A percentile compares a stretch with the other conserved stretches of the same genome.
These are phyloP conservation scores for Drosophila miranda DNA, from an alignment of 1,140 invertebrate genomes.

Conservation along the genomic window DNA sequence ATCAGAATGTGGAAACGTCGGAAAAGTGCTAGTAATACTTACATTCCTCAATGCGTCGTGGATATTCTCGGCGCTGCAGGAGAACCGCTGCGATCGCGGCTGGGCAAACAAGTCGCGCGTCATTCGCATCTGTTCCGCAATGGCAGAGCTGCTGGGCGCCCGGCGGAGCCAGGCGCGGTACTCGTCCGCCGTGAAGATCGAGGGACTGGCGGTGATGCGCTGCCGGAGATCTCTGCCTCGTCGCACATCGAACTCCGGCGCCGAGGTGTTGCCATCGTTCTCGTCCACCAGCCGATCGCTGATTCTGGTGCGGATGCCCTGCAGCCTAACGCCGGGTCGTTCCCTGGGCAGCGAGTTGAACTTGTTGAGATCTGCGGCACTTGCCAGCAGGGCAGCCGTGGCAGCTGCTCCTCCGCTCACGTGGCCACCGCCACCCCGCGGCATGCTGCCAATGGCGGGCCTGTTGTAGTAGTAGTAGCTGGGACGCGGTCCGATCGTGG, in stretches of 20 bases:
- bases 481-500: conserved; percentile 89
- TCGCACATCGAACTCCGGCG: conserved; percentile 89
- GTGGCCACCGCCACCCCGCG: conserved; percentile 83
- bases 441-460: conserved; percentile 83
- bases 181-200: conserved; percentile 94
- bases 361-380: conserved; percentile 83
- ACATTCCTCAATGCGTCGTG: conserved; percentile 91
- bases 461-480: conserved; percentile 89
- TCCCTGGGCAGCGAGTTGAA: conserved; percentile 90
- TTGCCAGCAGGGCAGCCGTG: conserved; percentile 75
- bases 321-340: conserved; percentile 84
- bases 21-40: conserved; percentile 63
- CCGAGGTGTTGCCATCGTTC: conserved; percentile 91
- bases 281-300: conserved; percentile 87
- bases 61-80: conserved; percentile 95
- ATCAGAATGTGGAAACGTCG: background rate
- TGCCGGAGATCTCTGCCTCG: conserved; percentile 83
- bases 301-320: conserved; percentile 73
- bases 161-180: conserved; percentile 94
- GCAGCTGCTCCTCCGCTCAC: conserved; percentile 55
- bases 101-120: conserved; percentile 86
- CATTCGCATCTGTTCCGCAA: conserved; percentile 93
- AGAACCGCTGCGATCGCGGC: conserved; percentile 89
- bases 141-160: conserved; percentile 94
- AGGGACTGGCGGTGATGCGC: conserved; percentile 78